phyloP scores from a whole-genome alignment of 2,797 vertebrate genomes.

The Lepus townsendii region DNA sequence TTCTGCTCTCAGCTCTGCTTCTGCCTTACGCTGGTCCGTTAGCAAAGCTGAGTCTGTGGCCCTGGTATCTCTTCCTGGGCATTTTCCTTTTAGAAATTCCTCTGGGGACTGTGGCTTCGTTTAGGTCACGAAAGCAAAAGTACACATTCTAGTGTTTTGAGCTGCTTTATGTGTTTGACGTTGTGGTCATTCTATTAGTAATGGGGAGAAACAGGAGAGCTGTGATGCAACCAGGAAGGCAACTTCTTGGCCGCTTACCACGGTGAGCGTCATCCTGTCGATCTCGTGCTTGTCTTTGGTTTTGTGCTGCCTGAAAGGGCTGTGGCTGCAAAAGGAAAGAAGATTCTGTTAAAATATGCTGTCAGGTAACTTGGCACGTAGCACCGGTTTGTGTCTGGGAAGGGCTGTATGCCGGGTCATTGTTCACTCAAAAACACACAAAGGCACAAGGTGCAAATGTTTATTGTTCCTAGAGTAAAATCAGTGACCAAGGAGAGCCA shows the following conservation, averaged over 20 bases:
- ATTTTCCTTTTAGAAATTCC: not conserved
- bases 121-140: not conserved
- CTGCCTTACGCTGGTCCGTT: not conserved
- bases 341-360: not conserved
- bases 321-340: conserved; percentile 91
- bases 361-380: rapidly evolving
- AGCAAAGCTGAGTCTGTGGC: not conserved
- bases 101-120: not conserved
- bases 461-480: not conserved
- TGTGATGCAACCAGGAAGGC: rapidly evolving
- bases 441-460: not conserved
- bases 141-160: not conserved
- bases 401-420: too few relatives aligned
- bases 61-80: not conserved
- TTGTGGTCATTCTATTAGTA: not conserved
- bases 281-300: conserved; percentile 99
- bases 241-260: conserved; percentile 91
- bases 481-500: not conserved
- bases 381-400: too few relatives aligned
- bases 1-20: too few relatives aligned
- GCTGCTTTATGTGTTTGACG: not conserved
- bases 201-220: not conserved
- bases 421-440: not conserved
- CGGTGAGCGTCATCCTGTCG: conserved; percentile 98
- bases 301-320: conserved; percentile 99